Evolutionary conservation across 1,140 invertebrate genomes (phyloP).

Genomic region (Plodia interpunctella): DNA sequence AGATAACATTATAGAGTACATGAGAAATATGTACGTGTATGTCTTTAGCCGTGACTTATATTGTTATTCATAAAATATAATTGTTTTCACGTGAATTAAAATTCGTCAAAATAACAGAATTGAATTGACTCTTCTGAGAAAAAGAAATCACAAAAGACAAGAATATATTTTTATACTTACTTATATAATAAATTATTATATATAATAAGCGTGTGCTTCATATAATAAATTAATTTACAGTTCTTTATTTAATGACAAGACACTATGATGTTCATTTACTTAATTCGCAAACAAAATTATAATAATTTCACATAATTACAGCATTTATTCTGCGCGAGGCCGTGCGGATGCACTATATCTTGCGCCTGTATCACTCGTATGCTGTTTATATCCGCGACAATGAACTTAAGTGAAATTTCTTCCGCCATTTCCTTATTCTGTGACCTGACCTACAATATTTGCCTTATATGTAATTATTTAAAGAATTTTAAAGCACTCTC

Average conservation of each 20-base stretch:
- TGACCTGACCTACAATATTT: slow-evolving; percentile 17
- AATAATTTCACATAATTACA: slow-evolving; percentile 75
- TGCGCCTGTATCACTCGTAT: slow-evolving; percentile 39
- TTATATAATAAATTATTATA: too few relatives aligned
- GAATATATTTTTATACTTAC: too few relatives aligned
- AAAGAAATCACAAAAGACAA: not conserved
- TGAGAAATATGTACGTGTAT: too few relatives aligned
- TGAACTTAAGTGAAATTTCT: slow-evolving; percentile 47
- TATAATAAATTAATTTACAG: slow-evolving; percentile 35
- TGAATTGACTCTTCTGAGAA: too few relatives aligned
- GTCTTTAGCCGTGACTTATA: too few relatives aligned
- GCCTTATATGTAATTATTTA: slow-evolving; percentile 7
- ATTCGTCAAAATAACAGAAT: too few relatives aligned
- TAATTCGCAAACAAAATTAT: slow-evolving; percentile 68
- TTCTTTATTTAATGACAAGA: slow-evolving; percentile 47
- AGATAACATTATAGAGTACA: too few relatives aligned
- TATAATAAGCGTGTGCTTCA: too few relatives aligned
- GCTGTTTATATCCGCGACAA: slow-evolving; percentile 35
- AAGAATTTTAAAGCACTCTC: not conserved
- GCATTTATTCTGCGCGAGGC: slow-evolving; percentile 64
- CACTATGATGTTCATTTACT: slow-evolving; percentile 59
- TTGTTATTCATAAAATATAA: too few relatives aligned
- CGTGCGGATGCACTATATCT: slow-evolving; percentile 41
- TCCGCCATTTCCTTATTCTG: slow-evolving; percentile 31
- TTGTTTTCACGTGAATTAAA: too few relatives aligned